phyloP scores from a whole-genome alignment of 2,113 vertebrate species.

The Ascaphus truei region DNA sequence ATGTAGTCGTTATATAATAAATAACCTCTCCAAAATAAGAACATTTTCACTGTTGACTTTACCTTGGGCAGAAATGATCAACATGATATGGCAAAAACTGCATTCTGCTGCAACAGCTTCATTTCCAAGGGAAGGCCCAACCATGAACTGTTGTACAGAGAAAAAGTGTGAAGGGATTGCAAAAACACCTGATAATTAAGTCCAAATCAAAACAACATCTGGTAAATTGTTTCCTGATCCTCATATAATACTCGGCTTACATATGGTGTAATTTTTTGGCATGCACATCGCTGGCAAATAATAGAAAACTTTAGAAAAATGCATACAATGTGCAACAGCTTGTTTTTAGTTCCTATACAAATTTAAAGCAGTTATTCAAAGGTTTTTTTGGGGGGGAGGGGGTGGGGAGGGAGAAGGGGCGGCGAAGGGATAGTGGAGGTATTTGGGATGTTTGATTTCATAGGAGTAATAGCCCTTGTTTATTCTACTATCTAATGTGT shows the following conservation, averaged over 20 bases:
- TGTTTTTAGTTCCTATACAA: too few relatives aligned
- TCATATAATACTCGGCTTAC: slow-evolving; percentile 33
- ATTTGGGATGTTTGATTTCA: too few relatives aligned
- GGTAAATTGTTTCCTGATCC: slow-evolving; percentile 35
- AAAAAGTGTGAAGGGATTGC: slow-evolving; percentile 33
- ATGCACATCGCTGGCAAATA: slow-evolving; percentile 22
- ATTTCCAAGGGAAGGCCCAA: slow-evolving; percentile 1
- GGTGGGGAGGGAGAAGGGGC: too few relatives aligned
- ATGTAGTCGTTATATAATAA: neutral
- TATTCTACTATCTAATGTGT: too few relatives aligned
- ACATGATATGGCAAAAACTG: neutral
- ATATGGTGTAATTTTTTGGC: slow-evolving; percentile 30
- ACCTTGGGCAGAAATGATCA: neutral
- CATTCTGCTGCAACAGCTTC: slow-evolving; percentile 5
- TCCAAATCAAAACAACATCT: slow-evolving; percentile 39
- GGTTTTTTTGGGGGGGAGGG: too few relatives aligned
- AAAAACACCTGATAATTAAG: slow-evolving; percentile 37
- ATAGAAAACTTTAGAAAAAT: neutral
- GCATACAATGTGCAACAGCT: slow-evolving; percentile 5
- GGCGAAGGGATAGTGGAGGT: too few relatives aligned
- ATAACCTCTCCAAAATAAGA: neutral
- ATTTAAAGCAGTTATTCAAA: too few relatives aligned
- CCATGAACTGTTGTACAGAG: neutral
- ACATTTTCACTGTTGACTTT: neutral
- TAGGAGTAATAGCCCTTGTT: too few relatives aligned